phyloP scores from a whole-genome alignment of 2,797 vertebrate genomes.

The Octomys mimax region DNA sequence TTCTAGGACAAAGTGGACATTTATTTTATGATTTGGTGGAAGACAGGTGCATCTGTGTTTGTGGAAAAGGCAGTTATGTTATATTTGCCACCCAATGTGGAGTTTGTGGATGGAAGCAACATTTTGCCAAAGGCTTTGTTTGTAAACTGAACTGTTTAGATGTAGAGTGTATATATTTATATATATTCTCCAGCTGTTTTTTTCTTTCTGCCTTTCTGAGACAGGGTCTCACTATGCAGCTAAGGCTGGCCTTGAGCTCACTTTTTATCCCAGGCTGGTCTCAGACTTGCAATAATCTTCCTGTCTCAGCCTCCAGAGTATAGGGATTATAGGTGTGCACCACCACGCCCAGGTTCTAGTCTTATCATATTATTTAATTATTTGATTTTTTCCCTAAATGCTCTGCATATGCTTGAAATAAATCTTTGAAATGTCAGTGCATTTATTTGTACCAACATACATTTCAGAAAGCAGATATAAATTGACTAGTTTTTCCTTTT shows the following conservation, averaged over 20 bases:
- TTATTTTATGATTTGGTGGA: background rate
- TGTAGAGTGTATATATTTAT: background rate
- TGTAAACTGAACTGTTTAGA: background rate
- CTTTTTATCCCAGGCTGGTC: no score
- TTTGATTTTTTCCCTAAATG: constrained; percentile 62
- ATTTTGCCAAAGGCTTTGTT: background rate
- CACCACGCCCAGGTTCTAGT: no score
- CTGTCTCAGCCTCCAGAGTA: no score
- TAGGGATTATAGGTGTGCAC: no score
- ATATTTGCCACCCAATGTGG: background rate
- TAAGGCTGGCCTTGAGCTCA: no score
- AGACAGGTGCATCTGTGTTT: background rate
- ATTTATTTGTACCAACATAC: constrained; percentile 27
- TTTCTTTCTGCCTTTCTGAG: no score
- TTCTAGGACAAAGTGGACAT: background rate
- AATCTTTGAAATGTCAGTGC: constrained; percentile 53
- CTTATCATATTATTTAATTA: constrained; percentile 51
- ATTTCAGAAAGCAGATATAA: constrained; percentile 61
- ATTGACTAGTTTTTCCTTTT: constrained; percentile 59
- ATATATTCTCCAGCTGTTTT: background rate
- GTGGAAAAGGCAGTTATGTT: background rate
- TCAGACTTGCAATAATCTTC: no score
- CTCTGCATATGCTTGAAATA: constrained; percentile 61
- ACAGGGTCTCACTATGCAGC: no score
- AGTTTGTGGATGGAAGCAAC: background rate